Percentiles rank a stretch among this genome's conserved stretches.
phyloP scores from a whole-genome alignment of 2,113 vertebrate genomes.

The Chrysemys picta region DNA sequence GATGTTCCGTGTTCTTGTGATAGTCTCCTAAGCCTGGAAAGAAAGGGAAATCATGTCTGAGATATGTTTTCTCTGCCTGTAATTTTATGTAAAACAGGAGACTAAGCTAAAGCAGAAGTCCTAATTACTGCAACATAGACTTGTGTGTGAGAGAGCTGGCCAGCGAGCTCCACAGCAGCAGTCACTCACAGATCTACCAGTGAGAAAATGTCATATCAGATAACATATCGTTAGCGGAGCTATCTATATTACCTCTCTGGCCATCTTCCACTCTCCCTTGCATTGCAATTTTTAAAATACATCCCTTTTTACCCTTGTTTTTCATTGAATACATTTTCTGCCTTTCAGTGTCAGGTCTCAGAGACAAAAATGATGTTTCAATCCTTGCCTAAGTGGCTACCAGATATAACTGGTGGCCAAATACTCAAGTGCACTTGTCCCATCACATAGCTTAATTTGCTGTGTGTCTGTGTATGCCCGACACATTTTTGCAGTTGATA shows the following conservation, averaged over 20 bases:
- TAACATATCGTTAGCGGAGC: background rate
- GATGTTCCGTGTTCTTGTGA: background rate
- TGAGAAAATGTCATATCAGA: background rate
- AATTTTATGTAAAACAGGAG: background rate
- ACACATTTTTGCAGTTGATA: background rate
- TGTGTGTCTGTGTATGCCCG: background rate
- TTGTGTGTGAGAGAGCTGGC: background rate
- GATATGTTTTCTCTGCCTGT: background rate
- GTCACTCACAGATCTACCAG: accelerated
- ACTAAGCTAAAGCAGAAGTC: background rate
- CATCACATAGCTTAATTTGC: background rate
- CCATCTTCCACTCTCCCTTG: background rate
- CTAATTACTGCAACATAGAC: background rate
- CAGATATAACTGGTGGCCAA: background rate
- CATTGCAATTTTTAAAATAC: background rate
- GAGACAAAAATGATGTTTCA: background rate
- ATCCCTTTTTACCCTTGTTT: background rate
- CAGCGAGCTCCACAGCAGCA: background rate
- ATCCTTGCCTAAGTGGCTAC: background rate
- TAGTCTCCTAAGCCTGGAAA: background rate
- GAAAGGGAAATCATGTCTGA: background rate
- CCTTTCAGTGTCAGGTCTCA: background rate
- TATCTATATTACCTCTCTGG: background rate
- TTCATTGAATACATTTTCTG: background rate
- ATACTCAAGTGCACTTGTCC: background rate